Percentiles rank a stretch among this genome's conserved stretches.
Evolutionary conservation across 2,888 invertebrate genomes (phyloP).

Genomic region (Brachypterus glaber): DNA sequence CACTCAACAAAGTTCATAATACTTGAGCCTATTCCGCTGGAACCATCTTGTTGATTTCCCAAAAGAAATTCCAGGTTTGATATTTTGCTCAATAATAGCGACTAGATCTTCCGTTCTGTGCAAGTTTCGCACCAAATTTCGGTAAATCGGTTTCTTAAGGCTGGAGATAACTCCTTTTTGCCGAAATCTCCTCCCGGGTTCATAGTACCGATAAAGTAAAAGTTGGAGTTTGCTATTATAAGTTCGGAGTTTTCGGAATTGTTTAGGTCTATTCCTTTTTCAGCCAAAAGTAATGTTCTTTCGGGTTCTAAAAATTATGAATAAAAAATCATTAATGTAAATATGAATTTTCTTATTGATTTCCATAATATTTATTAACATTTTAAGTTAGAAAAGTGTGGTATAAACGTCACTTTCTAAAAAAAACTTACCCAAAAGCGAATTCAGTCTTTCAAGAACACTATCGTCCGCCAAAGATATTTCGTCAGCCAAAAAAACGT

Average conservation of each 20-base stretch:
- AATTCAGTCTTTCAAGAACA: conserved; percentile 94
- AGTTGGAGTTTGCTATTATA: conserved; percentile 59
- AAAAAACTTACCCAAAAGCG: conserved; percentile 56
- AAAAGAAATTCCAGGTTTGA: conserved; percentile 47
- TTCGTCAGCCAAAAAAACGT: conserved; percentile 92
- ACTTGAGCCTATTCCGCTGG: conserved; percentile 52
- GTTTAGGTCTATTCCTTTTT: conserved; percentile 66
- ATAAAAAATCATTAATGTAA: no score
- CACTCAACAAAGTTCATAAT: conserved; percentile 76
- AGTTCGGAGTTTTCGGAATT: conserved; percentile 45
- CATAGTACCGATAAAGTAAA: conserved; percentile 96
- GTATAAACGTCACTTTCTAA: no score
- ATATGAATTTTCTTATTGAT: no score
- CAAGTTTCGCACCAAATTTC: conserved; percentile 95
- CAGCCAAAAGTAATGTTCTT: conserved; percentile 79
- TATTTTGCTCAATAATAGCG: conserved; percentile 72
- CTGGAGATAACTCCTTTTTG: conserved; percentile 97
- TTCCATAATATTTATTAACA: no score
- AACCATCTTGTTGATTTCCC: conserved; percentile 46
- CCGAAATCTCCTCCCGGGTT: conserved; percentile 99
- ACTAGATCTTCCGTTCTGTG: conserved; percentile 63
- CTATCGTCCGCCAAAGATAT: conserved; percentile 98
- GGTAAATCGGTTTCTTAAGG: conserved; percentile 92
- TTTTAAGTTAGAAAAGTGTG: no score
- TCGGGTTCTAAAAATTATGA: conserved; percentile 63